Evolutionary conservation across 2,888 invertebrate genomes (phyloP), one percentile per base, ranked within the genome.

Genomic region (Salpingus planirostris): DNA sequence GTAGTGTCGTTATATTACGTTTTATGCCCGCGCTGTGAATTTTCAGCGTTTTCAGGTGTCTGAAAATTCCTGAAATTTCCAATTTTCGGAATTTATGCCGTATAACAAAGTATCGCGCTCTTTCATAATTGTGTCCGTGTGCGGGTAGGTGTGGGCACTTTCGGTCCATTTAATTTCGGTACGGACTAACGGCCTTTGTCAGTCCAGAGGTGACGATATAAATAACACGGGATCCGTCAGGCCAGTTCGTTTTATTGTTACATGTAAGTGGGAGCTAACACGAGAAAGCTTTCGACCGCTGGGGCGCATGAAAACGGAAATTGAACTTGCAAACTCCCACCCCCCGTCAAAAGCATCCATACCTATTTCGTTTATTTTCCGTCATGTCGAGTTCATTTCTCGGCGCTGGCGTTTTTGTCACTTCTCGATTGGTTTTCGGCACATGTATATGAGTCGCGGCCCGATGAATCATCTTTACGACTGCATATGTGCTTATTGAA

Each of bases 231-330:
- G 40, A 44, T 46, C 38, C 48, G 49, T 49, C 49, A 45, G 42
- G 33, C 42, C 40, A 38, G 46, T 46, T 36, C 37, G 44, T 45
- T 54, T 55, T 54, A 55, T 51, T 52, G 52, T 52, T 51, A 54
- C 52, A 47, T 43, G 41, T 45, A 46, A 47, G 44, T 40, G 46
- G 41, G 33, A 41, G 40, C 42, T 44, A 46, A 56, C 56, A 56
- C 41, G 55, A 49, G 52, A 56, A 56, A 50, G 56, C 56, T 56
- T 50, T 56, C 44, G 54, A 42, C 50, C 40, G 49, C 56, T 38
- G 43, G 46, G 51, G 47, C 38, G 49, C 42, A 38, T 37, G 40
- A 38, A 45, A 49, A 44, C 49, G 50, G 50, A 51, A 54, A 38
- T 38, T 38, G 35, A 35, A 38, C 35, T 27, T 27, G 31, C 32